A percentile compares a stretch with the other conserved stretches of the same genome.
Conservation (phyloP, 2,113 vertebrate species). For the Bettongia penicillata region DNA sequence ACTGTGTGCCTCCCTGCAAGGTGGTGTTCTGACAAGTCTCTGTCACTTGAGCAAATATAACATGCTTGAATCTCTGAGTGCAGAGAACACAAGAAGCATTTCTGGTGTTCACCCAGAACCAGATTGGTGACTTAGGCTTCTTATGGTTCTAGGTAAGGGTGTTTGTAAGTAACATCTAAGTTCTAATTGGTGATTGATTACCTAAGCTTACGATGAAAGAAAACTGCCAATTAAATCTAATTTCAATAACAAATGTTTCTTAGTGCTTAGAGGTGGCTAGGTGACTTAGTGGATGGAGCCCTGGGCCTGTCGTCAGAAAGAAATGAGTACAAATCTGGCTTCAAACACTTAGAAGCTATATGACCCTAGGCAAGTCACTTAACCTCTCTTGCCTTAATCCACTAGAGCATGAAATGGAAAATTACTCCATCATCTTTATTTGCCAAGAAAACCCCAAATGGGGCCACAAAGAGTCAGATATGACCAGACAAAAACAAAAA, state of each 20-base stretch:
- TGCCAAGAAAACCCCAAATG: not conserved
- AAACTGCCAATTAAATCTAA: not conserved
- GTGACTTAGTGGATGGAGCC: not conserved
- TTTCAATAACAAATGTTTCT: not conserved
- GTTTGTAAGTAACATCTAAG: not conserved
- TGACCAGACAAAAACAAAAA: not conserved
- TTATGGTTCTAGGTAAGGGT: not conserved
- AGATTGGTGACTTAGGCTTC: not conserved
- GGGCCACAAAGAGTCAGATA: not conserved
- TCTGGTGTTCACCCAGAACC: not conserved
- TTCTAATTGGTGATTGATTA: not conserved
- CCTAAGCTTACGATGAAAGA: not conserved
- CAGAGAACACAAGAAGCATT: not conserved
- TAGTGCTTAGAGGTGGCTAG: not conserved
- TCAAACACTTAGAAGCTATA: not conserved
- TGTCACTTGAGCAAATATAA: not conserved
- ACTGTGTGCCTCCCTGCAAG: not conserved
- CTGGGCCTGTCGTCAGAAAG: not conserved
- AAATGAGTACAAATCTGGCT: not conserved
- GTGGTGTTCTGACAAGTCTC: not conserved
- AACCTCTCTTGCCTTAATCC: not conserved
- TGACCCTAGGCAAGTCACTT: not conserved
- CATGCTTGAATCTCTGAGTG: not conserved
- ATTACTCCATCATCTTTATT: not conserved
- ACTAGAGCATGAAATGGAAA: not conserved